phyloP scores from a whole-genome alignment of 2,113 vertebrate genomes.

The Scomber japonicus region DNA sequence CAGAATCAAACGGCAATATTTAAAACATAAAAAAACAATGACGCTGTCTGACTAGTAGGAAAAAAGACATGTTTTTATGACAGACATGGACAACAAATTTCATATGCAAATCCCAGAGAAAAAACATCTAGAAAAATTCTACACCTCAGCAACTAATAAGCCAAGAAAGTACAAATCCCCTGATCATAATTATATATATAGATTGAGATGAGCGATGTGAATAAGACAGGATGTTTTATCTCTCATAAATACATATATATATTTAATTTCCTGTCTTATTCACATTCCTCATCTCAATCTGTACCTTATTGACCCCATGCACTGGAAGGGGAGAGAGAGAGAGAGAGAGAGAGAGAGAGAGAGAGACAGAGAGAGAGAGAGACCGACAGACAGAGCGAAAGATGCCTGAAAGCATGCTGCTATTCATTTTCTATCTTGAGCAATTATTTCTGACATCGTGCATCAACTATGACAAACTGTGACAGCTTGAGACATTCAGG shows the following conservation, averaged over 20 bases:
- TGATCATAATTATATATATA: neutral
- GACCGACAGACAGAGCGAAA: neutral
- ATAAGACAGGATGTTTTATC: too few species aligned
- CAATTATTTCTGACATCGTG: conserved; percentile 63
- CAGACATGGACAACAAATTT: too few species aligned
- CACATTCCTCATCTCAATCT: neutral
- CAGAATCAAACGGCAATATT: neutral
- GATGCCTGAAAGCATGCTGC: conserved; percentile 31
- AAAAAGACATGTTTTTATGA: too few species aligned
- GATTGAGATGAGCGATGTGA: too few species aligned
- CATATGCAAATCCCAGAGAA: too few species aligned
- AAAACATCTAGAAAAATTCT: too few species aligned
- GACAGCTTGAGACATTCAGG: conserved; percentile 62
- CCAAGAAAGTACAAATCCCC: conserved; percentile 4
- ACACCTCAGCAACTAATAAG: neutral
- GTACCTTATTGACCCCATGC: neutral
- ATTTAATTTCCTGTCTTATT: neutral
- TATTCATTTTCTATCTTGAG: conserved; percentile 41
- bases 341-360: too few species aligned
- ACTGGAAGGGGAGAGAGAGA: neutral
- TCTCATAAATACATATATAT: too few species aligned
- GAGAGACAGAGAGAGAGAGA: neutral
- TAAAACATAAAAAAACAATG: too few species aligned
- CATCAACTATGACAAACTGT: conserved; percentile 60
- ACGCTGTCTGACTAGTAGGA: too few species aligned